phyloP scores from a whole-genome alignment of 1,140 invertebrate genomes.

The Drosophila albomicans region DNA sequence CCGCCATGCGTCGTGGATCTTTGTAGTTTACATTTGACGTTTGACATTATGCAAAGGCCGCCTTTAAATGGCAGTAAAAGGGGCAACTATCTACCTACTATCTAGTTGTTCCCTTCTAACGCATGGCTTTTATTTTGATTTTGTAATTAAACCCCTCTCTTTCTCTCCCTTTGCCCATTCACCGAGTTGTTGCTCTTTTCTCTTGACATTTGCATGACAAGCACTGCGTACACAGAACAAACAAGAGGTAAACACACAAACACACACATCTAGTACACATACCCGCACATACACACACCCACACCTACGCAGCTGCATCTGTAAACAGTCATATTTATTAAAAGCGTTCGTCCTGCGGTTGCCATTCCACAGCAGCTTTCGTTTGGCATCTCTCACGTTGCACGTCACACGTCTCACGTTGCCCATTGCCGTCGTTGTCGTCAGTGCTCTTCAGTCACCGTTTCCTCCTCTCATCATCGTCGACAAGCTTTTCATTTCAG shows the following conservation, averaged over 20 bases:
- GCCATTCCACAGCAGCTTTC: slow-evolving; percentile 34
- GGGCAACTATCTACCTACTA: slow-evolving; percentile 12
- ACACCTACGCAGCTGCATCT: slow-evolving; percentile 22
- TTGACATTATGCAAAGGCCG: slow-evolving; percentile 28
- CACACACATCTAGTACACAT: slow-evolving; percentile 17
- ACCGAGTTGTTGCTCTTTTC: slow-evolving; percentile 67
- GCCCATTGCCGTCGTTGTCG: background rate
- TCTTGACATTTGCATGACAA: slow-evolving; percentile 68
- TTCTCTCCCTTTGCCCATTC: background rate
- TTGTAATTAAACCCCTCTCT: background rate
- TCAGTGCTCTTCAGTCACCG: background rate
- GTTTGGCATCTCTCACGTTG: slow-evolving; percentile 3
- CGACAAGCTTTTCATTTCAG: slow-evolving; percentile 79
- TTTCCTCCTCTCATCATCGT: slow-evolving; percentile 42
- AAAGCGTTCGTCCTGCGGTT: slow-evolving; percentile 72
- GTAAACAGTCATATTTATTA: slow-evolving; percentile 73
- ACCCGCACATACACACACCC: slow-evolving; percentile 24
- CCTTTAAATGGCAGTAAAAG: slow-evolving; percentile 29
- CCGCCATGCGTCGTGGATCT: slow-evolving; percentile 52
- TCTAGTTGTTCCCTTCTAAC: background rate
- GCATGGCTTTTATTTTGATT: slow-evolving; percentile 12
- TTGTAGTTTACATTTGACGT: slow-evolving; percentile 51
- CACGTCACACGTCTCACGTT: slow-evolving; percentile 1
- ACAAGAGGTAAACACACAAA: slow-evolving; percentile 57
- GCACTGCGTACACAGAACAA: slow-evolving; percentile 61